These are phyloP conservation scores for Malaclemys terrapin DNA, from an alignment of 2,113 vertebrate genomes.

Conservation along the genomic window DNA sequence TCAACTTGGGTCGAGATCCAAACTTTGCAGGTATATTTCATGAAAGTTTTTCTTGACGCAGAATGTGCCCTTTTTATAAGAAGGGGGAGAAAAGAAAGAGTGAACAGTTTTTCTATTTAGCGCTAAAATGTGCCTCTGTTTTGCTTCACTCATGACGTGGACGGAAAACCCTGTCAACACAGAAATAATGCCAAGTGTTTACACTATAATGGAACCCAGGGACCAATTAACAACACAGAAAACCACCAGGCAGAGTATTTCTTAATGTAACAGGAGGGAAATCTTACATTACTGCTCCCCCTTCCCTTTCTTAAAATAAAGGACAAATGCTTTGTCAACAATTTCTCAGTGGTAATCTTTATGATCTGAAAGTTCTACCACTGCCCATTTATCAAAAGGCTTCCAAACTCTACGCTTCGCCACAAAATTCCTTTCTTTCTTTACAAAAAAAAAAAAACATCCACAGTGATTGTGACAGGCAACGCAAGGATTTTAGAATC, in stretches of 20 bases:
- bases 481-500: conserved; percentile 76
- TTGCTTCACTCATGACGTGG: conserved; percentile 39
- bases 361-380: conserved; percentile 61
- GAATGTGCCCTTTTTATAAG: conserved; percentile 22
- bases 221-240: conserved; percentile 63
- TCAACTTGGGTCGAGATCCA: background rate
- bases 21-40: background rate
- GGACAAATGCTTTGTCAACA: conserved; percentile 11
- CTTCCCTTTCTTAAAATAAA: conserved; percentile 43
- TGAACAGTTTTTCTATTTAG: background rate
- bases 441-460: background rate
- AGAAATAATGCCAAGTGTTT: conserved; percentile 61
- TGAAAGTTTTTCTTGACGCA: conserved; percentile 22
- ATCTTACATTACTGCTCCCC: background rate
- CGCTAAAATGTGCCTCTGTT: conserved; percentile 25
- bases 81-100: background rate
- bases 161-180: conserved; percentile 54
- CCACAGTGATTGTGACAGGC: background rate
- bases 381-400: background rate
- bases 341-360: conserved; percentile 69
- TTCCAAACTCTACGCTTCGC: background rate
- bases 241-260: conserved; percentile 40
- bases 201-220: conserved; percentile 66
- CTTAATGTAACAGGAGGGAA: conserved; percentile 39
- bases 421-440: background rate